These are phyloP conservation scores for Harpagoxenus sublaevis DNA, from an alignment of 2,888 invertebrate species.

Conservation along the genomic window DNA sequence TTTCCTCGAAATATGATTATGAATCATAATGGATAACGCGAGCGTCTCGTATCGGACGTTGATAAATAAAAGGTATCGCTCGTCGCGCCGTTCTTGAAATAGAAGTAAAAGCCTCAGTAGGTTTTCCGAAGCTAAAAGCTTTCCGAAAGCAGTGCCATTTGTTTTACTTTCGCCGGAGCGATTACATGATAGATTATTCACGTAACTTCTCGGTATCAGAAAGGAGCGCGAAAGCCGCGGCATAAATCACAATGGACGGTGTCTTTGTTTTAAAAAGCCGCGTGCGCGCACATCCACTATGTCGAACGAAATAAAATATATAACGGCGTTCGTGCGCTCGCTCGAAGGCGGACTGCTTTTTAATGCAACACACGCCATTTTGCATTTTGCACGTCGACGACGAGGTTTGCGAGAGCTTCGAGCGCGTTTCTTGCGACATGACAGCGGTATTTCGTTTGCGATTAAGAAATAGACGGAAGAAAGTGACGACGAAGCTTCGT, in stretches of 20 bases:
- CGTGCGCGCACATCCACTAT: conserved; percentile 18
- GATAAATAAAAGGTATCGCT: conserved; percentile 48
- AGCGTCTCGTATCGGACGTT: conserved; percentile 34
- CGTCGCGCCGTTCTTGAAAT: conserved; percentile 36
- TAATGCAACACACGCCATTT: conserved; percentile 40
- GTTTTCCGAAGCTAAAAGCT: conserved; percentile 53
- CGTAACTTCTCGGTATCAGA: conserved; percentile 53
- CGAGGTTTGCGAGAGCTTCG: conserved; percentile 6
- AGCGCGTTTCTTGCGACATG: conserved; percentile 23
- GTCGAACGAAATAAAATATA: conserved; percentile 53
- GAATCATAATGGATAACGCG: conserved; percentile 34
- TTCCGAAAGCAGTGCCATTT: conserved; percentile 54
- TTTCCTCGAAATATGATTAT: conserved; percentile 15
- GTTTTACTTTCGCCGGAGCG: conserved; percentile 48
- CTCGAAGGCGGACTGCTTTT: conserved; percentile 18
- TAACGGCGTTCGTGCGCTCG: conserved; percentile 8
- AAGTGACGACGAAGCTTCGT: not conserved
- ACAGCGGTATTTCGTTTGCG: conserved; percentile 19
- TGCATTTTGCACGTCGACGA: conserved; percentile 48
- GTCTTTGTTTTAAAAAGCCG: conserved; percentile 54
- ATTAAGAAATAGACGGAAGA: conserved; percentile 35
- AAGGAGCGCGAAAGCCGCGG: conserved; percentile 43
- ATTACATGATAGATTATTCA: conserved; percentile 58
- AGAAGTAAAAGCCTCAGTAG: conserved; percentile 52
- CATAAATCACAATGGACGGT: conserved; percentile 53